phyloP scores from a whole-genome alignment of 2,888 invertebrate species.

The Amphipyra berbera region DNA sequence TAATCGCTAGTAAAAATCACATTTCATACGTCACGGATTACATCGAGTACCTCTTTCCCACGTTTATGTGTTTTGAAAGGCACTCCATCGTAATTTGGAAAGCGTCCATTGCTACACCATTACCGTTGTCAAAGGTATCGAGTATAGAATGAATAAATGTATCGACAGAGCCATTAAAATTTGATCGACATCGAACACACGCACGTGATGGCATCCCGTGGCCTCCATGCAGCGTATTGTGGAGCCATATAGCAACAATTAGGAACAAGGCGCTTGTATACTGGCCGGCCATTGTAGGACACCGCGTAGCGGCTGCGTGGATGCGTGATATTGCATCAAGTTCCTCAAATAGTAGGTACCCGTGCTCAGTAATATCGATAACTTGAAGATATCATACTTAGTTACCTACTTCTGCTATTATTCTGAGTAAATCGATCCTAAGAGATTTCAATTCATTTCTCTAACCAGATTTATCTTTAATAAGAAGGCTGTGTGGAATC shows the following conservation, averaged over 20 bases:
- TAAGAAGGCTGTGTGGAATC: no score
- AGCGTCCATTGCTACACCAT: constrained; percentile 65
- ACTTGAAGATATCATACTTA: no score
- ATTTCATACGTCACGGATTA: not conserved
- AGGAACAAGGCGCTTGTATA: constrained; percentile 44
- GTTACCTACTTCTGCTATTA: no score
- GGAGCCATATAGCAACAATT: constrained; percentile 56
- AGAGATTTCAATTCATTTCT: no score
- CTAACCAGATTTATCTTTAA: no score
- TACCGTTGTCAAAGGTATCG: constrained; percentile 60
- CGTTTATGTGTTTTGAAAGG: constrained; percentile 15
- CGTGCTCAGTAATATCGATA: no score
- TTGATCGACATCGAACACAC: constrained; percentile 70
- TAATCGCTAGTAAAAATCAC: no score
- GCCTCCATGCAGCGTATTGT: constrained; percentile 66
- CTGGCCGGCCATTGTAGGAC: constrained; percentile 32
- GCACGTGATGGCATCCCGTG: constrained; percentile 74
- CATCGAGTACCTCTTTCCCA: not conserved
- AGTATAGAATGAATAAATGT: constrained; percentile 65
- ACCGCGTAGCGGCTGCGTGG: constrained; percentile 5
- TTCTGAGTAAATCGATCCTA: no score
- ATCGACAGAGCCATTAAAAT: constrained; percentile 74
- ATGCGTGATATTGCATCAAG: constrained; percentile 14
- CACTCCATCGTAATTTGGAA: constrained; percentile 59
- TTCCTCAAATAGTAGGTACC: not conserved